These are phyloP conservation scores for Etheostoma nigrum DNA, from an alignment of 2,797 vertebrate species.

Conservation along the genomic window DNA sequence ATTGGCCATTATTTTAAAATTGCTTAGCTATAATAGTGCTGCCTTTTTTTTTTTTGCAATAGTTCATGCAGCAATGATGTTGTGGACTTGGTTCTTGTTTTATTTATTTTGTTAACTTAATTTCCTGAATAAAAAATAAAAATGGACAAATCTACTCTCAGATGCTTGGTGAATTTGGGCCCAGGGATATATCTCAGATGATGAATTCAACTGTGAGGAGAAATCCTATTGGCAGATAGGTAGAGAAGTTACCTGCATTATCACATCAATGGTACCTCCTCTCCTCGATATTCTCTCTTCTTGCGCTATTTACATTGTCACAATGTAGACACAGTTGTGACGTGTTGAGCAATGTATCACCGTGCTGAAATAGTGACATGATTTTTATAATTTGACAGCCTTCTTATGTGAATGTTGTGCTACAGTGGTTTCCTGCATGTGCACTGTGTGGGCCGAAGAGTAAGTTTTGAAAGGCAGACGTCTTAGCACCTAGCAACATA, in stretches of 20 bases:
- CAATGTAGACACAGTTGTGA: background rate
- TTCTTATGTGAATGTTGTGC: background rate
- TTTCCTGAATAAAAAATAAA: too few relatives aligned
- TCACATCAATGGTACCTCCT: background rate
- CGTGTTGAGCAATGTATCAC: background rate
- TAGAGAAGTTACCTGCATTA: slow-evolving; percentile 13
- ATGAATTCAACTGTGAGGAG: slow-evolving; percentile 13
- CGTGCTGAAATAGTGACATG: background rate
- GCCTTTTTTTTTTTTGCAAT: too few relatives aligned
- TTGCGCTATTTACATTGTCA: background rate
- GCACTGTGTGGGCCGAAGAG: background rate
- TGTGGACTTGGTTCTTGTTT: too few relatives aligned
- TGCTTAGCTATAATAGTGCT: too few relatives aligned
- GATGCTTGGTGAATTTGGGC: background rate
- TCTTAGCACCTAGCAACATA: slow-evolving; percentile 8
- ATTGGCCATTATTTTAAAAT: too few relatives aligned
- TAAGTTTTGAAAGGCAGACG: slow-evolving; percentile 10
- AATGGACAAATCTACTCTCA: background rate
- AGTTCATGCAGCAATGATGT: too few relatives aligned
- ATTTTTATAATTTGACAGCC: background rate
- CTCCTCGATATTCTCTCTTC: background rate
- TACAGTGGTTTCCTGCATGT: background rate
- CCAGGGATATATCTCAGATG: slow-evolving; percentile 18
- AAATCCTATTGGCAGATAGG: background rate
- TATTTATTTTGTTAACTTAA: too few relatives aligned